phyloP scores from a whole-genome alignment of 2,113 vertebrate species.

The Epinephelus moara region DNA sequence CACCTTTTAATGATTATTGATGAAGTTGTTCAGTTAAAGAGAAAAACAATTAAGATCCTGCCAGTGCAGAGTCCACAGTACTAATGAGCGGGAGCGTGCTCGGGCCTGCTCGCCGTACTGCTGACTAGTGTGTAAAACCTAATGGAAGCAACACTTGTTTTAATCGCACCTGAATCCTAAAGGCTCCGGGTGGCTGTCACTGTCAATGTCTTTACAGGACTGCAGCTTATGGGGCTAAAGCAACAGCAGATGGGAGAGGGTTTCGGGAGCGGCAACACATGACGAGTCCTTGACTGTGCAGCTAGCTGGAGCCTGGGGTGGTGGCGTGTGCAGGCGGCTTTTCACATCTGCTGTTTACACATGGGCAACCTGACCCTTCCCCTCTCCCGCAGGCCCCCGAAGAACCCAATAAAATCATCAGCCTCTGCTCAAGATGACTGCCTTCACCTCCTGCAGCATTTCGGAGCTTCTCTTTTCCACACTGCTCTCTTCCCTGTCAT shows the following conservation, averaged over 20 bases:
- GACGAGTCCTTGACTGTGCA: constrained; percentile 65
- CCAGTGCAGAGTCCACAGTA: constrained; percentile 70
- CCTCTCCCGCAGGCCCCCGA: constrained; percentile 39
- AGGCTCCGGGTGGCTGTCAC: constrained; percentile 70
- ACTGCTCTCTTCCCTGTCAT: constrained; percentile 34
- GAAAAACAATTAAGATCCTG: constrained; percentile 81
- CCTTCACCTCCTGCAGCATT: constrained; percentile 30
- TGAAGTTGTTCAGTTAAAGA: constrained; percentile 81
- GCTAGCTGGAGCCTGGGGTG: constrained; percentile 63
- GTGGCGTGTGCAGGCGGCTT: constrained; percentile 55
- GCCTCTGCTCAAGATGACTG: constrained; percentile 49
- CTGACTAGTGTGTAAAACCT: constrained; percentile 75
- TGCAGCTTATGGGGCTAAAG: constrained; percentile 64
- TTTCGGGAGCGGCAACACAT: constrained; percentile 43
- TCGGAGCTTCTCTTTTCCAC: constrained; percentile 12
- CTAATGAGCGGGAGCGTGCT: constrained; percentile 78
- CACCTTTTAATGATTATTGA: constrained; percentile 83
- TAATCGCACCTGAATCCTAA: constrained; percentile 74
- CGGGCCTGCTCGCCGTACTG: constrained; percentile 64
- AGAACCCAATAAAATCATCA: constrained; percentile 58
- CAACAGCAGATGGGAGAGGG: constrained; percentile 70
- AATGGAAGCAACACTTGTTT: constrained; percentile 74
- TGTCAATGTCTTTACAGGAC: constrained; percentile 68
- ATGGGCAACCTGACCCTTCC: constrained; percentile 66
- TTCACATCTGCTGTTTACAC: constrained; percentile 82